A percentile compares a stretch with the other conserved stretches of the same genome.
phyloP scores from a whole-genome alignment of 1,140 invertebrate species.

The Sitophilus oryzae region DNA sequence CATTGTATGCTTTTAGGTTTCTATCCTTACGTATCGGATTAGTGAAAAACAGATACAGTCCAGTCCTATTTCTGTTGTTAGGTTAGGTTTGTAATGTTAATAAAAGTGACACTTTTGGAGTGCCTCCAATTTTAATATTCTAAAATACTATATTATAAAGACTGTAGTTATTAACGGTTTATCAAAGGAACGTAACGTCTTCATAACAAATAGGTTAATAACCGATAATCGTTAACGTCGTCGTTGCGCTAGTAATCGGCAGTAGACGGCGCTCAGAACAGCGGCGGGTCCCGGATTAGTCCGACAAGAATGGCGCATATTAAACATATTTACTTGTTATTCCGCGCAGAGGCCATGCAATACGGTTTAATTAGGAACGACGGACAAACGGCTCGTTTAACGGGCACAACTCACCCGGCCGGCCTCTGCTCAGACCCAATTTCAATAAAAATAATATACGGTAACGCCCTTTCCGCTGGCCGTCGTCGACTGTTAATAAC shows the following conservation, averaged over 20 bases:
- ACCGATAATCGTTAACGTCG: constrained; percentile 16
- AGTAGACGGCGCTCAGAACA: constrained; percentile 15
- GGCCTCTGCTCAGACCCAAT: constrained; percentile 20
- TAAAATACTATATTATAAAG: too few species aligned
- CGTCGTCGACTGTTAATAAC: constrained; percentile 26
- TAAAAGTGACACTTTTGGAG: too few species aligned
- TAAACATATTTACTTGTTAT: constrained; percentile 27
- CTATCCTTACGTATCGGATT: too few species aligned
- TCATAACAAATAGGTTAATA: too few species aligned
- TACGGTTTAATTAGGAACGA: constrained; percentile 24
- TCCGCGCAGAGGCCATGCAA: constrained; percentile 15
- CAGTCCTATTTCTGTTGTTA: too few species aligned
- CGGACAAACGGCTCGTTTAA: constrained; percentile 22
- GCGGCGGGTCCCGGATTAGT: constrained; percentile 19
- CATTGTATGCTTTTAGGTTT: too few species aligned
- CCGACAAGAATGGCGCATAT: constrained; percentile 22
- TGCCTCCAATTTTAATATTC: too few species aligned
- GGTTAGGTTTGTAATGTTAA: too few species aligned
- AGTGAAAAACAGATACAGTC: too few species aligned
- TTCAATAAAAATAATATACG: constrained; percentile 27
- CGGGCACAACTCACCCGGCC: constrained; percentile 17
- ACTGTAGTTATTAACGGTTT: too few species aligned
- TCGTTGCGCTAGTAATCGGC: constrained; percentile 16
- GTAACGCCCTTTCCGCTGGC: constrained; percentile 15
- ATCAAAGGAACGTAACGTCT: too few species aligned